phyloP scores from a whole-genome alignment of 2,797 vertebrate species.

The Sphenodon punctatus region DNA sequence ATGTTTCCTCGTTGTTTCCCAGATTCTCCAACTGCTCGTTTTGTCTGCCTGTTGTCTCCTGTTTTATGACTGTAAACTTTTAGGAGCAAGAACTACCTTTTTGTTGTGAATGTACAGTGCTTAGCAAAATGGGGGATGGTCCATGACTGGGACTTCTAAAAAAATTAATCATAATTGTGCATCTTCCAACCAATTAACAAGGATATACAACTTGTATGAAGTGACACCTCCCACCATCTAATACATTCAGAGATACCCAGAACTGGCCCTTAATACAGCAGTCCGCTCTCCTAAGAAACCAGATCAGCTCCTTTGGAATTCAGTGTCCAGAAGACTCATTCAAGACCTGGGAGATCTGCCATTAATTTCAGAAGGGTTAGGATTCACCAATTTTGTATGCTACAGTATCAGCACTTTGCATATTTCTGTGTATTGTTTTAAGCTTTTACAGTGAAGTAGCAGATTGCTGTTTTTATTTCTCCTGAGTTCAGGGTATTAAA shows the following conservation, averaged over 20 bases:
- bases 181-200: background rate
- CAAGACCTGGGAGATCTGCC: no score
- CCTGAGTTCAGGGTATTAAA: conserved; percentile 9
- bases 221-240: background rate
- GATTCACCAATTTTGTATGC: no score
- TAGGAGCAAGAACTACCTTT: no score
- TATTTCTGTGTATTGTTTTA: background rate
- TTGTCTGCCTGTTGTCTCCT: no score
- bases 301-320: background rate
- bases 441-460: conserved; percentile 39
- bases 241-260: background rate
- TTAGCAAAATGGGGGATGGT: no score
- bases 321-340: background rate
- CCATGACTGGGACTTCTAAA: no score
- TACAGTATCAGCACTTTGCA: conserved; percentile 43
- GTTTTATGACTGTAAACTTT: no score
- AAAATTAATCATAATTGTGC: background rate
- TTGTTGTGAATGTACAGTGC: no score
- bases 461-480: background rate
- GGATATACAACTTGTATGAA: background rate
- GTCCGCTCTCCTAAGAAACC: conserved; percentile 30
- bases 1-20: no score
- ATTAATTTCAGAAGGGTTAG: no score
- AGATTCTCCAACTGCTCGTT: no score
- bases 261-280: background rate